Evolutionary conservation across 2,888 invertebrate species (phyloP).

Genomic region (Eupeodes latifasciatus): DNA sequence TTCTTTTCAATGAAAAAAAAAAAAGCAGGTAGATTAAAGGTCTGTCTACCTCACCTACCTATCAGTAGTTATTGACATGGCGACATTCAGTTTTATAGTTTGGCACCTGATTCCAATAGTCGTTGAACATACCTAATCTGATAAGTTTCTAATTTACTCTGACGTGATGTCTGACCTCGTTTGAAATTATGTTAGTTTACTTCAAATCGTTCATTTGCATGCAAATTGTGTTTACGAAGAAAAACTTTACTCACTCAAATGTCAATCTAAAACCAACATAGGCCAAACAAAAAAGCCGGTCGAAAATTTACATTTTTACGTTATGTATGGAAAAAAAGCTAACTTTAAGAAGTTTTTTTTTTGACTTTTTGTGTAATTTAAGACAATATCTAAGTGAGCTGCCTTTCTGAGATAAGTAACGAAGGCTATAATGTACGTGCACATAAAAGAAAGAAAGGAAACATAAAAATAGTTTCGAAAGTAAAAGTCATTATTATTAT

Average conservation of each 20-base stretch:
- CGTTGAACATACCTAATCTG: background rate
- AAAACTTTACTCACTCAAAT: background rate
- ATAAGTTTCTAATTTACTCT: background rate
- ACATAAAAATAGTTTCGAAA: constrained; percentile 42
- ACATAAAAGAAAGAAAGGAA: constrained; percentile 26
- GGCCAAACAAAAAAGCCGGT: background rate
- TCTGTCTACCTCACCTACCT: background rate
- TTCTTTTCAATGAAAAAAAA: background rate
- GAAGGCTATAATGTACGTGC: constrained; percentile 14
- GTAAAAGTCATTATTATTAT: constrained; percentile 19
- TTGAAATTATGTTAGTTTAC: background rate
- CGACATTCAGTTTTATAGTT: background rate
- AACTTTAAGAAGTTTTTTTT: too few relatives aligned
- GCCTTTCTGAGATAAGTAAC: background rate
- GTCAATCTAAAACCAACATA: background rate
- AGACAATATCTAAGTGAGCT: too few relatives aligned
- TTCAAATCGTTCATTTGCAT: constrained; percentile 17
- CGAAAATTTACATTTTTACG: background rate
- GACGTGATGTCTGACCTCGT: constrained; percentile 10
- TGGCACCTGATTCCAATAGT: background rate
- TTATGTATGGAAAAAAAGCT: background rate
- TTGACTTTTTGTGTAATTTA: too few relatives aligned
- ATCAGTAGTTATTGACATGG: background rate
- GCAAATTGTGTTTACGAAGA: constrained; percentile 19
- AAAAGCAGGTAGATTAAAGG: background rate